These are phyloP conservation scores for Bucorvus abyssinicus DNA, from an alignment of 2,797 vertebrate genomes.

Conservation along the genomic window DNA sequence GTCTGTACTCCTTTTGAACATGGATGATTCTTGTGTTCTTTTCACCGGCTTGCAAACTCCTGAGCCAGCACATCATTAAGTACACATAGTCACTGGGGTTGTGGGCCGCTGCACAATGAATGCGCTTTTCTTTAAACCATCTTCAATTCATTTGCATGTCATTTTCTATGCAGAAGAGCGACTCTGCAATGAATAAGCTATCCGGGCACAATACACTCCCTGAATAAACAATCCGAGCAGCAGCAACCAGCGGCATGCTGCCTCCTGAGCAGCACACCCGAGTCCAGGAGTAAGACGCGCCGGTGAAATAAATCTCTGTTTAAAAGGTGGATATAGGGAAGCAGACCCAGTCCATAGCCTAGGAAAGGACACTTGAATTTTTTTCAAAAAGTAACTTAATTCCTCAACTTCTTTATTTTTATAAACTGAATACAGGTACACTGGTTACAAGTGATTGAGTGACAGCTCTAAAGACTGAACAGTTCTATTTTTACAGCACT, in stretches of 20 bases:
- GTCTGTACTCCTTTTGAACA: not conserved
- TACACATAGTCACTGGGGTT: not conserved
- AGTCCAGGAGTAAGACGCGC: not conserved
- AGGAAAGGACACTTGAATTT: not conserved
- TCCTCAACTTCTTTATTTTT: not conserved
- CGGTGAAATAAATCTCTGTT: not conserved
- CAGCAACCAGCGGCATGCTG: not conserved
- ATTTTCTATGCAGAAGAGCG: not conserved
- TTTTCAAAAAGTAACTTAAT: not conserved
- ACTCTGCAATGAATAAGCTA: not conserved
- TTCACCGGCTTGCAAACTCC: not conserved
- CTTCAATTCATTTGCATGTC: slow-evolving; percentile 4
- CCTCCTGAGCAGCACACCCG: not conserved
- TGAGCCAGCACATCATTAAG: not conserved
- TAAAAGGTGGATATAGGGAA: not conserved
- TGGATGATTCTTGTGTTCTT: not conserved
- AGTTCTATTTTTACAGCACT: slow-evolving; percentile 30
- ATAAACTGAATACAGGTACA: not conserved
- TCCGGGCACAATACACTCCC: not conserved
- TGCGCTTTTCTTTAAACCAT: not conserved
- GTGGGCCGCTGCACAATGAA: not conserved
- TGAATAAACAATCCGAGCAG: not conserved
- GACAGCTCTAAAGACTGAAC: not conserved
- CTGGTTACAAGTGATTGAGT: not conserved
- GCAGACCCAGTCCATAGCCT: not conserved